Base-by-base conservation (phyloP, 2,888 invertebrate species). In the Leucophenga montana region DNA sequence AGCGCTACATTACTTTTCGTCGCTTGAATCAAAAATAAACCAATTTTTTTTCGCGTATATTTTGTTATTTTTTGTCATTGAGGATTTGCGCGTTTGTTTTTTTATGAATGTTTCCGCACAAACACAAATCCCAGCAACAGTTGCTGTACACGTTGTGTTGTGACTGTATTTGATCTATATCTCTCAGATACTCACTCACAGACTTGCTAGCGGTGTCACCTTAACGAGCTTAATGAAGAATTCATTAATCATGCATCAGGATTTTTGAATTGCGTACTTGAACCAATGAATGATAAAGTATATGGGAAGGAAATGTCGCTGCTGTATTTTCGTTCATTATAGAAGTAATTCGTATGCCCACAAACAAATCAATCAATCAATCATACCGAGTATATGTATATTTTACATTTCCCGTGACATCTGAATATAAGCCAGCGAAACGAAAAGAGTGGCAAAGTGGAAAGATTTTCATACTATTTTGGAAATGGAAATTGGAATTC, bases 141-240 rank as follows among this genome's bases (percentile, higher is more conserved):
- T 77, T 69, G 72, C 66, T 64, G 70, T 68, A 46, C 68, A 46
- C 20, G 46, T 33, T 57, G 69, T 53, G 46, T 33, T 57, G 69
- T 53, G 48, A 66, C 68, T 56, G 11, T 59, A 62, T 53, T 48
- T 27, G 65, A 39, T 39, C 39, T 39, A 11, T 39, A 39, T 39
- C 39, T 3, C 39, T 5, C 11, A 39, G 39, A 39, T 39, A 39
- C 39, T 39, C 8, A 33, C 33, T 33, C 33, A 33, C 33, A 5
- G 3, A 8, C 33, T 33, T 5, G 33, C 33, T 33, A 33, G 33
- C 33, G 3, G 78, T 78, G 79, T 82, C 83, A 83, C 78, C 80
- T 81, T 83, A 81, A 81, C 83, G 76, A 82, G 81, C 81, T 83
- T 84, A 82, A 82, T 82, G 80, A 82, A 83, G 75, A 80, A 82